Percentiles rank a stretch among this genome's conserved stretches.
Evolutionary conservation across 2,797 vertebrate species (phyloP).

Genomic region (Sebastes matsubarae): DNA sequence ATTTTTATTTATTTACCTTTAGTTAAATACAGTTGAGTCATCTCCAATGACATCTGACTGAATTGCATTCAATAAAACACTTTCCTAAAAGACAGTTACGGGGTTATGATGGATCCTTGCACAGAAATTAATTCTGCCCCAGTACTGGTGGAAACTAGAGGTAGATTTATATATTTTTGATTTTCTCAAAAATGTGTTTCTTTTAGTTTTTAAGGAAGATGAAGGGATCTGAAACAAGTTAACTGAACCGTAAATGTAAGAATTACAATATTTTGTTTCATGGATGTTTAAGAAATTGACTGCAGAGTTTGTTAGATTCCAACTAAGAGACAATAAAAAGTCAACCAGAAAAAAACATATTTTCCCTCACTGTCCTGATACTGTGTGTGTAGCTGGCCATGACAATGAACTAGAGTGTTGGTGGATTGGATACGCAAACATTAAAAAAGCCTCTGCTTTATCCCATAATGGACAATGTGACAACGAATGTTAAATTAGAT

Average conservation of each 20-base stretch:
- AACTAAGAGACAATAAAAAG: background rate
- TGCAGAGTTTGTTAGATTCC: background rate
- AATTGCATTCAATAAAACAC: background rate
- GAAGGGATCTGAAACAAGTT: background rate
- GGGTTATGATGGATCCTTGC: background rate
- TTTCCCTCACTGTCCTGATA: background rate
- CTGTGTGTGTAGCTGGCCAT: background rate
- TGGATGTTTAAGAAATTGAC: background rate
- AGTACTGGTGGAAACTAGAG: background rate
- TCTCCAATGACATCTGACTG: background rate
- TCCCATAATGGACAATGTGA: background rate
- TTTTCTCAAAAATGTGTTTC: background rate
- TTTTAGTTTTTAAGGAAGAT: background rate
- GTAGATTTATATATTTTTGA: background rate
- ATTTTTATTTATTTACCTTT: background rate
- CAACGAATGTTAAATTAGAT: background rate
- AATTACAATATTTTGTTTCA: background rate
- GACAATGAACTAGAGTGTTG: background rate
- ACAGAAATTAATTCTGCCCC: background rate
- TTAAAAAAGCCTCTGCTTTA: background rate
- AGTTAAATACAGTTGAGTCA: background rate
- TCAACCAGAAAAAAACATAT: background rate
- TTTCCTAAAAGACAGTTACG: background rate
- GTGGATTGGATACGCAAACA: fast-evolving
- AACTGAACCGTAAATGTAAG: background rate